phyloP scores from a whole-genome alignment of 2,888 invertebrate species.

The Silvanus unidentatus region DNA sequence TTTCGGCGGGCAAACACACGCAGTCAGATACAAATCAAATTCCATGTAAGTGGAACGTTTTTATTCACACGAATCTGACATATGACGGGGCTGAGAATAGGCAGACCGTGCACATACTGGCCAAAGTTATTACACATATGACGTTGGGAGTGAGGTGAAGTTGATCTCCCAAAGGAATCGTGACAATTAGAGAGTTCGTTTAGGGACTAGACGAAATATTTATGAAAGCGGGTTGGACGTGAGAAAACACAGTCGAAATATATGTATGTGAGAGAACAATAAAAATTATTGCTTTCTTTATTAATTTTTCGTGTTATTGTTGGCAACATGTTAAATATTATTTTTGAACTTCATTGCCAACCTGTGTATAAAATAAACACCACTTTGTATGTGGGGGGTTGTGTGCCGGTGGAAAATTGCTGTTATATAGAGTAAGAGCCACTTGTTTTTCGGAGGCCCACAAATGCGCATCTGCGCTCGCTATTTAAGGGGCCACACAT shows the following conservation, averaged over 20 bases:
- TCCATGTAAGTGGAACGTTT: too few relatives aligned
- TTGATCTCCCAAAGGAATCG: slow-evolving; percentile 3
- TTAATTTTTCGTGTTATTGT: slow-evolving; percentile 1
- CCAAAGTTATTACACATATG: slow-evolving; percentile 6
- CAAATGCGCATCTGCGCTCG: slow-evolving; percentile 29
- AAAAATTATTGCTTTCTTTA: slow-evolving; percentile 4
- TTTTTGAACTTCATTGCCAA: slow-evolving; percentile 16
- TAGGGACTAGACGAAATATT: slow-evolving; percentile 16
- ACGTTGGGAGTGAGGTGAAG: background rate
- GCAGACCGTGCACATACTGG: too few relatives aligned
- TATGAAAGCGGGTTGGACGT: slow-evolving; percentile 26
- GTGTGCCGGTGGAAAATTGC: too few relatives aligned
- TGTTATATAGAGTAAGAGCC: slow-evolving; percentile 17
- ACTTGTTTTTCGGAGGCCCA: slow-evolving; percentile 17
- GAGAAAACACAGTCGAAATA: slow-evolving; percentile 21
- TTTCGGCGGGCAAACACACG: too few relatives aligned
- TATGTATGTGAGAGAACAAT: slow-evolving; percentile 10
- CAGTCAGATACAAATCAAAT: too few relatives aligned
- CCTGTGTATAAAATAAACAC: slow-evolving; percentile 33
- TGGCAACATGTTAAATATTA: slow-evolving; percentile 1
- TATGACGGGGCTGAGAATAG: too few relatives aligned
- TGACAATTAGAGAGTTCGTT: slow-evolving; percentile 10
- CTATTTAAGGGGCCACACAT: background rate
- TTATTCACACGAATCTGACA: slow-evolving; percentile 4
- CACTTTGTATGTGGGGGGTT: too few relatives aligned